Percentiles rank a stretch among this genome's conserved stretches.
phyloP scores from a whole-genome alignment of 2,113 vertebrate genomes.

The Chloropsis cyanopogon region DNA sequence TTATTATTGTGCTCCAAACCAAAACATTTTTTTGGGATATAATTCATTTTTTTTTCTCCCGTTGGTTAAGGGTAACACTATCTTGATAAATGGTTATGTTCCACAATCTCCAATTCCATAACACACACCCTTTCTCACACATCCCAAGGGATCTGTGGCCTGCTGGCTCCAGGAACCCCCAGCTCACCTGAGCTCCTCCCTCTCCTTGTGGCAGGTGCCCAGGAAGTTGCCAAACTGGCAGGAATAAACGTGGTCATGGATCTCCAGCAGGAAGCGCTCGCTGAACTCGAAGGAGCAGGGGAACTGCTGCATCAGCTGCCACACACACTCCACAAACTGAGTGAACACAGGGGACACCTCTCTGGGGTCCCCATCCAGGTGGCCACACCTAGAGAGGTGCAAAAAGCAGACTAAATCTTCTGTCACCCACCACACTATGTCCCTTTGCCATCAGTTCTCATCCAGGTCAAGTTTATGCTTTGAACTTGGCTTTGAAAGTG shows the following conservation, averaged over 20 bases:
- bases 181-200: constrained; percentile 77
- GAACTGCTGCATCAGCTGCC: constrained; percentile 84
- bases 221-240: constrained; percentile 87
- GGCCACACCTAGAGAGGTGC: constrained; percentile 73
- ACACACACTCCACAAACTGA: constrained; percentile 82
- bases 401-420: neutral
- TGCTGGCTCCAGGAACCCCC: neutral
- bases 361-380: constrained; percentile 77
- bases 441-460: neutral
- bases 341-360: constrained; percentile 85
- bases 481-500: neutral
- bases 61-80: accelerated
- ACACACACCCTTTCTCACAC: neutral
- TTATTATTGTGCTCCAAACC: neutral
- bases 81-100: too few relatives aligned
- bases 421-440: neutral
- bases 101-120: neutral
- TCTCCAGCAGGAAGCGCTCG: constrained; percentile 75
- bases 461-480: neutral
- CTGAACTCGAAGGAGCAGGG: constrained; percentile 81
- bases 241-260: constrained; percentile 81
- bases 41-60: neutral
- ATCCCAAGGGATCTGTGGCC: neutral
- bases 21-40: neutral
- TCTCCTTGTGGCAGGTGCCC: constrained; percentile 81